Evolutionary conservation across 2,888 invertebrate genomes (phyloP).

Genomic region (Dendrolimus houi): DNA sequence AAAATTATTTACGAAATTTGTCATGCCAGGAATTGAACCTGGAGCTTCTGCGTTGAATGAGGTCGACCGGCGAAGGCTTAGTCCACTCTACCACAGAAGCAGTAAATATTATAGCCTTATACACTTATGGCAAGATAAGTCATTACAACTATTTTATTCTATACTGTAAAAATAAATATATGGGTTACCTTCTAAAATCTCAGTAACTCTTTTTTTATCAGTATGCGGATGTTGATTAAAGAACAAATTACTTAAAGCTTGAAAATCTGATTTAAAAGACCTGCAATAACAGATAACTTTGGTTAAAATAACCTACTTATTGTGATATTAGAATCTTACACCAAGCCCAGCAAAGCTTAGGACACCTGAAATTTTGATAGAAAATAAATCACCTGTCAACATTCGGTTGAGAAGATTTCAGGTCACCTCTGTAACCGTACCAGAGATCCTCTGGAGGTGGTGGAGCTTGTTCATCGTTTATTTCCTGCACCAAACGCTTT

Average conservation of each 20-base stretch:
- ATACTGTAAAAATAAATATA: not conserved
- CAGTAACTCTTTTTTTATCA: slow-evolving; percentile 21
- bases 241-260: slow-evolving; percentile 43
- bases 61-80: too few species aligned
- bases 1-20: too few species aligned
- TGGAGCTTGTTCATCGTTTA: slow-evolving; percentile 30
- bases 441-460: slow-evolving; percentile 39
- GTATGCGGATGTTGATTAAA: slow-evolving; percentile 37
- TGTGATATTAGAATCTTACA: too few species aligned
- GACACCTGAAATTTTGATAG: too few species aligned
- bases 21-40: too few species aligned
- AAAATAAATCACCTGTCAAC: not conserved
- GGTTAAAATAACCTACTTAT: not conserved
- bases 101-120: too few species aligned
- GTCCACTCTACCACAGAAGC: too few species aligned
- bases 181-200: slow-evolving; percentile 31
- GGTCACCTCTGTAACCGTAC: slow-evolving; percentile 41
- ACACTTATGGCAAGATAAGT: not conserved
- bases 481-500: slow-evolving; percentile 53
- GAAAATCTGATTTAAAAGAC: slow-evolving; percentile 28
- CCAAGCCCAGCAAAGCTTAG: too few species aligned
- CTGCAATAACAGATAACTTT: slow-evolving; percentile 22
- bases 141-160: not conserved
- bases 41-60: too few species aligned
- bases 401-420: slow-evolving; percentile 10